Base-by-base conservation (phyloP, 1,140 invertebrate species). In the Papilio xuthus region DNA sequence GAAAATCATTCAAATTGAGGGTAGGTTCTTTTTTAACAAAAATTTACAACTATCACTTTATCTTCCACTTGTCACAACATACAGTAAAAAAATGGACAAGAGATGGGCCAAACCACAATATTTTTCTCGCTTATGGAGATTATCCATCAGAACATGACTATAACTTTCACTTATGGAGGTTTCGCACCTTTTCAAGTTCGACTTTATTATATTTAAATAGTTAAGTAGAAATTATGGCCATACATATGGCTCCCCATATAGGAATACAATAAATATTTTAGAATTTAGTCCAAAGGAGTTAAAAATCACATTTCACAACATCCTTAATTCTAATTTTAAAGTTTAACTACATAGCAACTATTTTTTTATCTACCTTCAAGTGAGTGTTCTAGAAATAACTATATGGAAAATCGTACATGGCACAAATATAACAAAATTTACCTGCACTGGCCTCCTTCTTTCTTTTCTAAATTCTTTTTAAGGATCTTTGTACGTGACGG, bases 401-500 rank as follows among this genome's bases (percentile, higher is more conserved):
- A 44, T 32, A 41, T 67, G 60, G 60, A 26, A 26, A 41, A 26
- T 23, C 42, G 12, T 28, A 47, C 76, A 13, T 12, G 2, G 10
- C 26, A 26, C 50, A 79, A 79, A 79, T 37, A 67, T 69, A 56
- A 44, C 20, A 76, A 63, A 77, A 80, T 75, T 82, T 84, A 94
- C 93, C 93, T 94, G 90, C 93, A 92, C 44, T 89, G 81, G 4
- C 88, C 88, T 83, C 94, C 92, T 81, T 95, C 90, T 67, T 94
- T 94, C 10, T 94, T 86, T 74, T 96, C 96, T 85, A 96, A 86
- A 85, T 95, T 95, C 90, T 98, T 98, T 82, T 97, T 97, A 78
- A 99, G 91, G 72, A 96, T 95, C 83, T 96, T 95, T 2, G 98
- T 98, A 70, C 98, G 95, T 2, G 98, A 98, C 47, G 96, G 95